Evolutionary conservation across 2,797 vertebrate genomes (phyloP), one percentile per base, ranked within the genome.

Genomic region (Hozukius guyotensis): DNA sequence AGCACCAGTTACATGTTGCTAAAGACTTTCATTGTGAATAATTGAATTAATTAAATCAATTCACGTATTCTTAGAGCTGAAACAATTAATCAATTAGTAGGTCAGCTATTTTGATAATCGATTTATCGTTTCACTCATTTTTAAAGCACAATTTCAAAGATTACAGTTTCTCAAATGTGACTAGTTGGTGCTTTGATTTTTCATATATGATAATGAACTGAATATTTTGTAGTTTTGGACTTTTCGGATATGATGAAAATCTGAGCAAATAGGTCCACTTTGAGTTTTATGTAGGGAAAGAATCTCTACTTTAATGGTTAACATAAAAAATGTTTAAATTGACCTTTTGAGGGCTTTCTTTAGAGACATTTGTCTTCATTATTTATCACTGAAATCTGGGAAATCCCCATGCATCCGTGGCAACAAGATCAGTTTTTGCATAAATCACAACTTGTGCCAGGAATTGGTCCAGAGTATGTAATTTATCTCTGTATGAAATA

Each of bases 401-500:
- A 73, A 85, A 76, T 62, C 42, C 68, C 65, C 59, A 5, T 46
- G 12, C 18, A 4, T 36, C 52, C 38, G 31, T 80, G 64, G 46
- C 76, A 76, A 29, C 55, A 8, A 63, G 8, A 46, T 74, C 3
- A 12, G 6, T 46, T 63, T 56, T 64, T 57, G 36, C 60, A 65
- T 78, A 73, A 83, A 75, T 81, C 27, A 20, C 24, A 52, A 24
- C 14, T 71, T 55, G 77, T 61, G 11, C 63, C 29, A 27, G 36
- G 56, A 80, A 75, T 67, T 13, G 52, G n/a, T 77, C 56, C 66
- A 77, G 29, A 76, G 49, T 55, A 68, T 53, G 32, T 72, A 3
- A 76, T 87, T 80, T 61, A 78, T 90, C 77, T 70, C 5, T 53
- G 7, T 60, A 62, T 42, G 22, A 77, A 77, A 73, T 82, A 46